Conservation (phyloP, 2,888 invertebrate species). For the Hemaris fuciformis region DNA sequence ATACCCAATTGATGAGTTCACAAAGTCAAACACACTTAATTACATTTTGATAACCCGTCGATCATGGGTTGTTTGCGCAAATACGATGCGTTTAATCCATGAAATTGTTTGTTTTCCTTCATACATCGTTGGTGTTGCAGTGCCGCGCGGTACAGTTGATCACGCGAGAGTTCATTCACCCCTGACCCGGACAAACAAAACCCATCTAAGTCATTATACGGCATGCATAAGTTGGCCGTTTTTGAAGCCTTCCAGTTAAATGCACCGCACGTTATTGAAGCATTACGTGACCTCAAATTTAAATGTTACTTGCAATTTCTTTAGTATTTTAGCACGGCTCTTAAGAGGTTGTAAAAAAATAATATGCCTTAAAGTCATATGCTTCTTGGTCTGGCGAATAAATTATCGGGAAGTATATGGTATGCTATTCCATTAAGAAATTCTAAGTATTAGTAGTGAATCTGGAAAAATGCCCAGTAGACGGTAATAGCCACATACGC, state of each 20-base stretch:
- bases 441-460: no score
- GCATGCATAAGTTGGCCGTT: conserved; percentile 22
- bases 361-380: no score
- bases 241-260: conserved; percentile 36
- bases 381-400: no score
- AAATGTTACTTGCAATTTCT: neutral
- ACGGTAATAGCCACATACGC: no score
- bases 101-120: conserved; percentile 30
- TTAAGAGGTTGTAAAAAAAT: no score
- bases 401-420: no score
- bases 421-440: no score
- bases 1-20: neutral
- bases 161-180: conserved; percentile 74
- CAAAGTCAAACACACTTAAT: neutral
- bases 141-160: conserved; percentile 51
- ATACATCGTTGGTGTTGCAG: conserved; percentile 60
- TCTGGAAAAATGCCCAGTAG: no score
- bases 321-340: neutral
- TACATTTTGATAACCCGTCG: neutral
- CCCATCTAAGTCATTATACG: conserved; percentile 43
- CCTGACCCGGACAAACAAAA: conserved; percentile 64
- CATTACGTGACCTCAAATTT: neutral
- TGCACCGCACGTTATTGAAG: conserved; percentile 32
- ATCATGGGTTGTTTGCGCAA: neutral
- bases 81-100: neutral